Evolutionary conservation across 1,140 invertebrate species (phyloP).

Genomic region (Hylaeus volcanicus): DNA sequence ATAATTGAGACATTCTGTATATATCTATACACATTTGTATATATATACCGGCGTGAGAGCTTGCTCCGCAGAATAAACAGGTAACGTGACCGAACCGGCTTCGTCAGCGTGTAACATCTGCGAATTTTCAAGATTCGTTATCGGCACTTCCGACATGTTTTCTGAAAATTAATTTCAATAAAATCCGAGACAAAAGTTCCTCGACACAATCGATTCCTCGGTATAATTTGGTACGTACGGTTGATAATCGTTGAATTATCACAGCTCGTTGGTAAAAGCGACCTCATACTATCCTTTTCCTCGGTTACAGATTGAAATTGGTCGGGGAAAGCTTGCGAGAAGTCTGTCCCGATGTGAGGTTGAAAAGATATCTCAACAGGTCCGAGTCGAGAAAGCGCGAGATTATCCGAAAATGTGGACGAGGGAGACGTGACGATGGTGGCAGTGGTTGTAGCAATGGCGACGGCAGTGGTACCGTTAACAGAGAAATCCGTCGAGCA

Average conservation of each 20-base stretch:
- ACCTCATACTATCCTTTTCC: conserved; percentile 57
- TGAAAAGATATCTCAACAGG: conserved; percentile 66
- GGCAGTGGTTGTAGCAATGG: neutral
- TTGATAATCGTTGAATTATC: conserved; percentile 46
- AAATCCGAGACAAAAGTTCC: neutral
- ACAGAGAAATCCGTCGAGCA: neutral
- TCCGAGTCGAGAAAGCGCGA: conserved; percentile 51
- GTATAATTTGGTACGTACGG: conserved; percentile 44
- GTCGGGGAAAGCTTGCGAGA: conserved; percentile 68
- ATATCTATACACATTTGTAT: neutral
- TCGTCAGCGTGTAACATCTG: conserved; percentile 76
- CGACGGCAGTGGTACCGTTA: neutral
- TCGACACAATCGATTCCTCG: too few species aligned
- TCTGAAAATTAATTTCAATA: conserved; percentile 51
- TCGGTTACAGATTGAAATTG: conserved; percentile 61
- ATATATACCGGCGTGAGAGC: conserved; percentile 72
- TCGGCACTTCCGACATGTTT: conserved; percentile 57
- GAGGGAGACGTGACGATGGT: neutral
- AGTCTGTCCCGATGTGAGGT: conserved; percentile 65
- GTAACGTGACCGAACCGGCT: conserved; percentile 74
- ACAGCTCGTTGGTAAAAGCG: conserved; percentile 55
- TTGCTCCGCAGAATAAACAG: conserved; percentile 72
- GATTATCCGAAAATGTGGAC: conserved; percentile 49
- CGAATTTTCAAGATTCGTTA: conserved; percentile 61
- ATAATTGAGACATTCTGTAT: too few species aligned